phyloP scores from a whole-genome alignment of 2,888 invertebrate genomes.

The Celastrina argiolus region DNA sequence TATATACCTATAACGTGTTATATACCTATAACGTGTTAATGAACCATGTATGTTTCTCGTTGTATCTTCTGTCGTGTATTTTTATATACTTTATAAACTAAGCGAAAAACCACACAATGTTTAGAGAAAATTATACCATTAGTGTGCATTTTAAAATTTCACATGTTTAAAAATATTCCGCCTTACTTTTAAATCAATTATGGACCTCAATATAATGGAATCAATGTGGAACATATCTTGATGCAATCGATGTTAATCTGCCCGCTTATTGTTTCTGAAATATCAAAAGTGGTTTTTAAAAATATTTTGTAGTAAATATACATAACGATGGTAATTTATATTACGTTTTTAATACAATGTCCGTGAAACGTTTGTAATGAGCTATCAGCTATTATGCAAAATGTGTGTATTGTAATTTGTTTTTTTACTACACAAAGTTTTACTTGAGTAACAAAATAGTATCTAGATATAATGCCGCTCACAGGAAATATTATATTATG shows the following conservation, averaged over 20 bases:
- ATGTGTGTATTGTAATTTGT: constrained; percentile 12
- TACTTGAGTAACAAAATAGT: constrained; percentile 24
- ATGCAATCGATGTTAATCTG: constrained; percentile 28
- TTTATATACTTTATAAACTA: constrained; percentile 15
- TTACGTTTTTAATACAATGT: constrained; percentile 8
- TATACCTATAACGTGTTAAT: not conserved
- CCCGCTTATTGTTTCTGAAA: constrained; percentile 11
- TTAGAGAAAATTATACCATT: not conserved
- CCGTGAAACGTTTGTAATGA: constrained; percentile 8
- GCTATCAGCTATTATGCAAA: constrained; percentile 7
- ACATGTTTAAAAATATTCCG: not conserved
- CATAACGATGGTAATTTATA: constrained; percentile 8
- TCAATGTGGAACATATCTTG: constrained; percentile 30
- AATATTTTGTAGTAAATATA: constrained; percentile 11
- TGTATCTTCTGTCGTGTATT: constrained; percentile 15
- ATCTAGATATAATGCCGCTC: constrained; percentile 26
- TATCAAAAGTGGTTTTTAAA: not conserved
- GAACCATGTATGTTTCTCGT: constrained; percentile 14
- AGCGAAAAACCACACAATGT: not conserved
- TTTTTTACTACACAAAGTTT: constrained; percentile 22
- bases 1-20: too few relatives aligned
- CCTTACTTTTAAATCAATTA: constrained; percentile 17
- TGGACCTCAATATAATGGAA: constrained; percentile 15
- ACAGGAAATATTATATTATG: constrained; percentile 30
- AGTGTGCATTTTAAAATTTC: not conserved